These are phyloP conservation scores for Oscheius onirici DNA, from an alignment of 2,888 invertebrate species.

Conservation along the genomic window DNA sequence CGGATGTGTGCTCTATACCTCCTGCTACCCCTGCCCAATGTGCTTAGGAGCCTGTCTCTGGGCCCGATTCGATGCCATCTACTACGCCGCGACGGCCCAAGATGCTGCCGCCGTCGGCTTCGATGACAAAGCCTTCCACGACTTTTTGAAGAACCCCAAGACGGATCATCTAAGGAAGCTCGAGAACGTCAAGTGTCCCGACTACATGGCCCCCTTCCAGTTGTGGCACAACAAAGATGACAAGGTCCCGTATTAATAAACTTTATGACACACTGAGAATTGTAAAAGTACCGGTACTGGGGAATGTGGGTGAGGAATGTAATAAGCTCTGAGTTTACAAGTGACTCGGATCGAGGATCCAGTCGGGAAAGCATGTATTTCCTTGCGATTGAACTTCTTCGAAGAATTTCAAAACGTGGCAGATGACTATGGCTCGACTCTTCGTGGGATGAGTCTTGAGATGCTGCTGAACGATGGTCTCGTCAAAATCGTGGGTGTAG, in stretches of 20 bases:
- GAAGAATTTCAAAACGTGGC: conserved; percentile 8
- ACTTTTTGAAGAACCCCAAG: conserved; percentile 64
- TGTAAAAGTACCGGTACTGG: background rate
- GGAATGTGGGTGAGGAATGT: background rate
- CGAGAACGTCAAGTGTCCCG: conserved; percentile 52
- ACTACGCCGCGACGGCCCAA: conserved; percentile 65
- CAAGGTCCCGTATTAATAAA: conserved; percentile 37
- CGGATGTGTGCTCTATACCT: conserved; percentile 66
- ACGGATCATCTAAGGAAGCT: conserved; percentile 48
- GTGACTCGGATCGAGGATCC: conserved; percentile 16
- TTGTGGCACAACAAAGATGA: conserved; percentile 59
- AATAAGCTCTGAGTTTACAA: background rate
- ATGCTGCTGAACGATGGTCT: conserved; percentile 12
- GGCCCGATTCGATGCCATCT: conserved; percentile 64
- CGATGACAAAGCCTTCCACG: conserved; percentile 65
- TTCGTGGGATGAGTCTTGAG: conserved; percentile 8
- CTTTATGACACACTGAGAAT: no score
- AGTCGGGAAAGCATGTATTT: conserved; percentile 27
- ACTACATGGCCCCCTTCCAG: conserved; percentile 57
- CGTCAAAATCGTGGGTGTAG: conserved; percentile 29
- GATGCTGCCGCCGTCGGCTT: conserved; percentile 66
- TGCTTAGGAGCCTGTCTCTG: conserved; percentile 69
- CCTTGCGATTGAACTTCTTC: conserved; percentile 20
- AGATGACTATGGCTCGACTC: conserved; percentile 2
- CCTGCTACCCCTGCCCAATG: conserved; percentile 69